Evolutionary conservation across 2,113 vertebrate species (phyloP).

Genomic region (Coryphaenoides rupestris): DNA sequence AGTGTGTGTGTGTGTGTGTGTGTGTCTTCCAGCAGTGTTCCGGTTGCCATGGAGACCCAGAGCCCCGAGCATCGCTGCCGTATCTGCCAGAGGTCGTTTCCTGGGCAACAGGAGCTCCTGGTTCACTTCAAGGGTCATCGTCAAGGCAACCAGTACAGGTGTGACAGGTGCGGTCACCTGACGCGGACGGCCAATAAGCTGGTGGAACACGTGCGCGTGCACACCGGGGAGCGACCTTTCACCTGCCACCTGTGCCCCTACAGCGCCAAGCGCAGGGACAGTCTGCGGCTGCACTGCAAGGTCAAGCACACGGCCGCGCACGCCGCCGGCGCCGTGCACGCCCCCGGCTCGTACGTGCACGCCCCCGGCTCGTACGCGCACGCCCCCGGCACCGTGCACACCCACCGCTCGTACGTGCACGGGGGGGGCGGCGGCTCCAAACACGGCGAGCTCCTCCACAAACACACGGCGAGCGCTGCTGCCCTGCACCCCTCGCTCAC

Average conservation of each 20-base stretch:
- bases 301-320: conserved; percentile 90
- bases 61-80: conserved; percentile 87
- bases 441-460: conserved; percentile 51
- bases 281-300: conserved; percentile 98
- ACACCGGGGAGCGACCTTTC: conserved; percentile 98
- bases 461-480: conserved; percentile 68
- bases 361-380: conserved; percentile 74
- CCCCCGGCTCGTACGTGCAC: conserved; percentile 80
- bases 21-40: conserved; percentile 71
- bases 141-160: conserved; percentile 98
- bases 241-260: conserved; percentile 98
- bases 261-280: conserved; percentile 99
- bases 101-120: conserved; percentile 95
- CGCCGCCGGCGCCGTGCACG: conserved; percentile 71
- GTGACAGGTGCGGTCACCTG: conserved; percentile 97
- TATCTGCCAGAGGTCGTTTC: conserved; percentile 96
- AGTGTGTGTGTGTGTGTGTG: conserved; percentile 8
- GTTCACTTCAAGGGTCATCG: conserved; percentile 95
- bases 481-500: conserved; percentile 66
- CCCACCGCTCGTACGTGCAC: conserved; percentile 52
- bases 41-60: conserved; percentile 80
- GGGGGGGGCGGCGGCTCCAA: conserved; percentile 61
- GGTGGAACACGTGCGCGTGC: conserved; percentile 96
- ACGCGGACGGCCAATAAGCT: conserved; percentile 99
- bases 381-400: conserved; percentile 46